These are phyloP conservation scores for Eulithis testata DNA, from an alignment of 2,888 invertebrate species.

Conservation along the genomic window DNA sequence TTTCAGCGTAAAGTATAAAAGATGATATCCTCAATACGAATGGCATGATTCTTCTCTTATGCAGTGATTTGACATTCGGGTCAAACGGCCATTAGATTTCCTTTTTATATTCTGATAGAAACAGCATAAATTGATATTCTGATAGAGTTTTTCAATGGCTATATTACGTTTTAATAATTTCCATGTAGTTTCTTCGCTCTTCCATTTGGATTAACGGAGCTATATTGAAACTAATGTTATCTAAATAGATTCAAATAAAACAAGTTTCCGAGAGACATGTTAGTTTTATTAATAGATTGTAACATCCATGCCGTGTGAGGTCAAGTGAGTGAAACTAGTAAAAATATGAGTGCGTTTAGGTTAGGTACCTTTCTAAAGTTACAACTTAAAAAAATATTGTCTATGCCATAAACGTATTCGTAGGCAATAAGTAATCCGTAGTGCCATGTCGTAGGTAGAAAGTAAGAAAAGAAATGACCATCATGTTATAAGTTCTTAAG, in stretches of 20 bases:
- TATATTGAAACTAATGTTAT: conserved; percentile 36
- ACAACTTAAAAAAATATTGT: too few relatives aligned
- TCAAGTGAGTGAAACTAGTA: conserved; percentile 10
- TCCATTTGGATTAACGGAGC: conserved; percentile 34
- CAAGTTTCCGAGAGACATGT: conserved; percentile 27
- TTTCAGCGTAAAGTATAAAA: conserved; percentile 1
- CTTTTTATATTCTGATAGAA: conserved; percentile 2
- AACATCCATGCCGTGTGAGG: conserved; percentile 3
- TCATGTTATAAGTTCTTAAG: conserved; percentile 33
- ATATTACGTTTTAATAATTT: conserved; percentile 12
- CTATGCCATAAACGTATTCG: too few relatives aligned
- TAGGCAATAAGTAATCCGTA: too few relatives aligned
- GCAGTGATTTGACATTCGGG: conserved; percentile 4
- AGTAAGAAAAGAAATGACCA: conserved; percentile 31
- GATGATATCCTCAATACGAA: background rate
- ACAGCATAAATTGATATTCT: conserved; percentile 10
- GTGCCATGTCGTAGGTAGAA: background rate
- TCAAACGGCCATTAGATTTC: background rate
- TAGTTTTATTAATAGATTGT: conserved; percentile 1
- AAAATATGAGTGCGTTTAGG: background rate
- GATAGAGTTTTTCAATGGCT: conserved; percentile 12
- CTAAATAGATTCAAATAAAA: conserved; percentile 35
- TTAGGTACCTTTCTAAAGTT: too few relatives aligned
- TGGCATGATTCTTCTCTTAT: conserved; percentile 6
- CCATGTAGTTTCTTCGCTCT: conserved; percentile 15